Percentiles rank a stretch among this genome's conserved stretches.
phyloP scores from a whole-genome alignment of 53 echinoderm and acorn worm genomes.

The Paracentrotus lividus region DNA sequence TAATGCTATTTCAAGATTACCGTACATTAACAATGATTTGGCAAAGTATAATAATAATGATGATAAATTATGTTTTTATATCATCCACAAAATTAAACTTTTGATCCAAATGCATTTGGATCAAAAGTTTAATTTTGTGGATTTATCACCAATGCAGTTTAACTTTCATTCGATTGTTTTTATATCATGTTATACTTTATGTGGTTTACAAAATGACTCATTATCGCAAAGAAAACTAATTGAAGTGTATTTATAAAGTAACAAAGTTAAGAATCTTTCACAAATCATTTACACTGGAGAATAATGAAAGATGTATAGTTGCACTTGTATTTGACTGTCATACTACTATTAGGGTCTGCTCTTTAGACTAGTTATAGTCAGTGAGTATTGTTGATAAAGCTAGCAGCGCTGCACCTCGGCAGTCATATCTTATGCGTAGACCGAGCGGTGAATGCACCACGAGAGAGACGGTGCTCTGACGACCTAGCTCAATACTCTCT shows the following conservation, averaged over 20 bases:
- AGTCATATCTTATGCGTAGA: constrained; percentile 30
- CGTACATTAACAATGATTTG: neutral
- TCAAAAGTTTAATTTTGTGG: no score
- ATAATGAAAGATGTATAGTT: no score
- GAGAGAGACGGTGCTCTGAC: neutral
- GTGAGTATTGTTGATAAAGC: constrained; percentile 50
- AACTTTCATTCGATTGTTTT: no score
- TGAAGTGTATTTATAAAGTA: neutral
- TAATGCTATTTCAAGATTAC: neutral
- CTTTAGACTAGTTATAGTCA: neutral
- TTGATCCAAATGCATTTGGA: no score
- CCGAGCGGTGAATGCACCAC: neutral
- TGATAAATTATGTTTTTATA: no score
- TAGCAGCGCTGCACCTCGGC: constrained; percentile 24
- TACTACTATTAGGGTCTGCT: neutral
- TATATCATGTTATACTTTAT: no score
- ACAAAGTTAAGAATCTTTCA: neutral
- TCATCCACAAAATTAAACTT: no score
- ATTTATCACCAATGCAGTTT: no score
- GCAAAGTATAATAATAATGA: no score
- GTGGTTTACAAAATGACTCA: no score
- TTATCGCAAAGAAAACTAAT: neutral
- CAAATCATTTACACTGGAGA: neutral
- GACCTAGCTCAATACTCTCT: constrained; percentile 8
- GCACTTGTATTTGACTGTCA: neutral